phyloP scores from a whole-genome alignment of 1,140 invertebrate genomes.

The Apis florea region DNA sequence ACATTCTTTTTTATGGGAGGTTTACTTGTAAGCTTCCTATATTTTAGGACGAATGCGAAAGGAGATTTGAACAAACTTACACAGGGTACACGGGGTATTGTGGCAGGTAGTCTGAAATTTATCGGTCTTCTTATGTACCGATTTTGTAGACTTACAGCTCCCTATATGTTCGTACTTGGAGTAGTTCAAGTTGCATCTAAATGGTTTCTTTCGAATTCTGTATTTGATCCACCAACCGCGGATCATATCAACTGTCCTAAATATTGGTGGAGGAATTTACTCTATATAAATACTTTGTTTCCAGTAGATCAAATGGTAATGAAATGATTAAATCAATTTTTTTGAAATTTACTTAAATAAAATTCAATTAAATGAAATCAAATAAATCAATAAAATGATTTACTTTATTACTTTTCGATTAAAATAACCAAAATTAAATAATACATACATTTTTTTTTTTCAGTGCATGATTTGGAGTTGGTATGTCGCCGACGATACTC shows the following conservation, averaged over 20 bases:
- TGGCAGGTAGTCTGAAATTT: conserved; percentile 87
- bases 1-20: conserved; percentile 95
- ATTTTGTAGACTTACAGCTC: conserved; percentile 89
- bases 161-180: conserved; percentile 91
- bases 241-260: conserved; percentile 91
- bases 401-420: not conserved
- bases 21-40: conserved; percentile 90
- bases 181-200: conserved; percentile 90
- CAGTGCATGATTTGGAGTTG: conserved; percentile 95
- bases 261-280: conserved; percentile 92
- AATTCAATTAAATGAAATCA: not conserved
- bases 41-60: conserved; percentile 90
- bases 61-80: conserved; percentile 88
- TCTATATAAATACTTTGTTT: conserved; percentile 92
- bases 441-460: not conserved
- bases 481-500: conserved; percentile 93
- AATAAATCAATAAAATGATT: not conserved
- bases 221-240: conserved; percentile 89
- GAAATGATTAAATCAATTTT: conserved; percentile 53
- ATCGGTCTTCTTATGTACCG: conserved; percentile 89
- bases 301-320: conserved; percentile 91
- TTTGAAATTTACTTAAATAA: not conserved
- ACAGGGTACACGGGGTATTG: conserved; percentile 86
- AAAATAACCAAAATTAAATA: not conserved
- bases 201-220: conserved; percentile 89